Base-by-base conservation (phyloP, 1,140 invertebrate genomes). In the Cephus cinctus region DNA sequence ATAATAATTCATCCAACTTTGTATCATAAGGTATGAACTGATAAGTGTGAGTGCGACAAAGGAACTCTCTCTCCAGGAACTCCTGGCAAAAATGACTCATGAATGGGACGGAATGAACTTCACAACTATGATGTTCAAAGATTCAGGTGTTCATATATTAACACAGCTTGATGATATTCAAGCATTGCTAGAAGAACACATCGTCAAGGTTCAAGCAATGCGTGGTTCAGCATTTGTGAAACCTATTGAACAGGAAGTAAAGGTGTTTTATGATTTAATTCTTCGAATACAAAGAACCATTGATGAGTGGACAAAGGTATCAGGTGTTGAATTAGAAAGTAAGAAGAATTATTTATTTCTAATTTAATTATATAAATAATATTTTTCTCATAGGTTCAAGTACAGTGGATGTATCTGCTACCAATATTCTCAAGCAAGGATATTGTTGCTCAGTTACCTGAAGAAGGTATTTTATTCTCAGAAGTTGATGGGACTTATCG, bases 401-500 rank as follows among this genome's bases (percentile, higher is more conserved):
- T 86, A 25, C 90, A 92, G 54, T 97, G 92, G 87, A 78, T 96
- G n/a, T 95, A 96, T 70, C 77, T 97, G 18, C 77, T 96, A 54
- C 92, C 92, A 1, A 94, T 97, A 57, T 97, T 97, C 74, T 90
- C 89, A 2, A 95, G 92, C 1, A 90, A 92, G 65, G 93, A 97
- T 66, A 96, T 97, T 53, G 86, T 93, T 22, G 85, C 86, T 1
- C 94, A 97, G 76, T 91, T 98, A 85, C 94, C 93, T 0, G 88
- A 93, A 65, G 94, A 97, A 76, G 90, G 87, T 5, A 76, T 81
- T 8, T 71, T 92, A 43, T 95, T 93, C 69, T 67, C 78, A 49
- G 82, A 87, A 65, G 86, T 93, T 0, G 85, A 90, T 67, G 75
- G 77, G 57, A 89, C 82, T 23, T 96, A 93, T 78, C 82, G 83